A percentile compares a stretch with the other conserved stretches of the same genome.
Conservation (phyloP, 2,113 vertebrate genomes). For the Syrmaticus mikado region DNA sequence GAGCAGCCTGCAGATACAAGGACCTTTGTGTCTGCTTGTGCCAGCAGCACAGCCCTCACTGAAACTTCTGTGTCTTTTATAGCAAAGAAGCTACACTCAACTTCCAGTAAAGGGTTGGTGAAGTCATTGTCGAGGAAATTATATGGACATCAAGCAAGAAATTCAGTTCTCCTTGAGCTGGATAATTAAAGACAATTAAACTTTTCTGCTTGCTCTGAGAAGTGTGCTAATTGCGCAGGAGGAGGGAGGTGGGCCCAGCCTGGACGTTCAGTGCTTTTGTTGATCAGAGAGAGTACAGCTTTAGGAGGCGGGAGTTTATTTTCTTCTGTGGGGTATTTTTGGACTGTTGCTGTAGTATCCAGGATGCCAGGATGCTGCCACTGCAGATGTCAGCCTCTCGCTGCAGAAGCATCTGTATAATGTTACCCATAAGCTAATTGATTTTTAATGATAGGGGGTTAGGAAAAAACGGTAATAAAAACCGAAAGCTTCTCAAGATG, state of each 20-base stretch:
- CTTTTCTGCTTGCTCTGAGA: conserved; percentile 89
- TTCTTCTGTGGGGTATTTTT: conserved; percentile 22
- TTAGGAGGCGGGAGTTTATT: neutral
- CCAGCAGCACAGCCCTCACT: neutral
- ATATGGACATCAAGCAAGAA: conserved; percentile 85
- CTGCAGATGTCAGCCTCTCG: conserved; percentile 21
- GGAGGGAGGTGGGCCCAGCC: conserved; percentile 46
- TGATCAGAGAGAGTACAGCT: neutral
- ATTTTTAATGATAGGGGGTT: conserved; percentile 36
- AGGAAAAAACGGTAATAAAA: conserved; percentile 16
- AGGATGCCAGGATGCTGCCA: conserved; percentile 12
- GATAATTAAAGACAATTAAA: conserved; percentile 94
- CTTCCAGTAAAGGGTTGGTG: conserved; percentile 77
- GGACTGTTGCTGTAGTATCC: neutral
- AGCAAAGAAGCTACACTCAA: conserved; percentile 5
- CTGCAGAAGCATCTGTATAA: conserved; percentile 32
- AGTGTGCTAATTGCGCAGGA: conserved; percentile 87
- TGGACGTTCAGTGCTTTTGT: neutral
- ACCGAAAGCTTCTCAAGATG: neutral
- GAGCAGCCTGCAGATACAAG: neutral
- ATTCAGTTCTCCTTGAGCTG: conserved; percentile 87
- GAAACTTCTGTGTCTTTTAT: neutral
- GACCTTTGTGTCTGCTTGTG: conserved; percentile 28
- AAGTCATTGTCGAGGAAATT: conserved; percentile 87
- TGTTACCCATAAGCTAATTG: conserved; percentile 44